Conservation (phyloP, 2,113 vertebrate species). For the Larimichthys polyactis region DNA sequence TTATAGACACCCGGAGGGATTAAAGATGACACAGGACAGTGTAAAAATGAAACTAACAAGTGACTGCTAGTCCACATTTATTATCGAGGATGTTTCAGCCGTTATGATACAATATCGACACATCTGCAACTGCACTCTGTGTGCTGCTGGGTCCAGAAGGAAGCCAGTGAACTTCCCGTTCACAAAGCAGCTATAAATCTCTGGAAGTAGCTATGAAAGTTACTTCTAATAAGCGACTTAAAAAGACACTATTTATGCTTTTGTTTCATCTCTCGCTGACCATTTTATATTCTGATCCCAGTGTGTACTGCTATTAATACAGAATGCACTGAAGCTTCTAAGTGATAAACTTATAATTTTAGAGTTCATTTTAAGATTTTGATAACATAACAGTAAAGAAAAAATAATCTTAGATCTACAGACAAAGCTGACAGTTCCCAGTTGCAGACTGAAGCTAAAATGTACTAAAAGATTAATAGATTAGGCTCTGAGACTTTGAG, state of each 20-base stretch:
- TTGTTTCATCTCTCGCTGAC: slow-evolving; percentile 3
- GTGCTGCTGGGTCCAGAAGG: neutral
- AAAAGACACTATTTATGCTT: neutral
- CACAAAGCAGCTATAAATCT: slow-evolving; percentile 26
- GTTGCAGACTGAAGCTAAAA: neutral
- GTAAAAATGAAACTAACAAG: neutral
- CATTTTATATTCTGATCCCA: neutral
- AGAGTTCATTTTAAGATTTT: neutral
- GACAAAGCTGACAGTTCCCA: neutral
- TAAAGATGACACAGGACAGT: neutral
- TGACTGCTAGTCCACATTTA: neutral
- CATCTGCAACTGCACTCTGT: neutral
- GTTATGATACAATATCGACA: neutral
- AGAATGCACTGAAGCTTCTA: neutral
- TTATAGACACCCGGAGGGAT: neutral
- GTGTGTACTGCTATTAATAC: neutral
- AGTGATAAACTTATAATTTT: neutral
- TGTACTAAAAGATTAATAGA: neutral
- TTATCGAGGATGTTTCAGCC: slow-evolving; percentile 10
- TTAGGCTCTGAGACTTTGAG: neutral
- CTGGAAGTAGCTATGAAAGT: neutral
- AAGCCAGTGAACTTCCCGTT: slow-evolving; percentile 2
- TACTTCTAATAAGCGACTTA: neutral
- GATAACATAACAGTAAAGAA: too few relatives aligned
- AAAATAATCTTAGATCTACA: neutral